phyloP scores from a whole-genome alignment of 2,797 vertebrate genomes.

The Argya squamiceps region DNA sequence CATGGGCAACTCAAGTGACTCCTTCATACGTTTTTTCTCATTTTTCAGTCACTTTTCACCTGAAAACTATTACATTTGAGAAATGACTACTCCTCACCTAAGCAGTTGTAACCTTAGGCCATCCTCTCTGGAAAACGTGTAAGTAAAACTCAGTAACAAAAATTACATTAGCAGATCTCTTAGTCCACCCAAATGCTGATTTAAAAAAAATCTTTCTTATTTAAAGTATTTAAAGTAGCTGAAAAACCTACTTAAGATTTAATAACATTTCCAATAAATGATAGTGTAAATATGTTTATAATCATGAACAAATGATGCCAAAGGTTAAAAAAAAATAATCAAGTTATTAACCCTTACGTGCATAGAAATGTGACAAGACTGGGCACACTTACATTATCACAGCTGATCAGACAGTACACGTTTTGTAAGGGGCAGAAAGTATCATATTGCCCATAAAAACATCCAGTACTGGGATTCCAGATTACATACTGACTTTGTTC shows the following conservation, averaged over 20 bases:
- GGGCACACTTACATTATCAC: conserved; percentile 88
- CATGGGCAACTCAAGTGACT: neutral
- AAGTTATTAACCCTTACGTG: rapidly evolving
- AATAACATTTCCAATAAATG: neutral
- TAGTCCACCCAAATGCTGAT: neutral
- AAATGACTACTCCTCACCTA: neutral
- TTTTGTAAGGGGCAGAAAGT: conserved; percentile 94
- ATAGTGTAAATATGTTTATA: neutral
- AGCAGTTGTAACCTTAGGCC: neutral
- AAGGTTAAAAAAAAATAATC: neutral
- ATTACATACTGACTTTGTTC: conserved; percentile 90
- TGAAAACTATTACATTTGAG: neutral
- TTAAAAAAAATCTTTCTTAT: neutral
- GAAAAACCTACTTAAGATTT: neutral
- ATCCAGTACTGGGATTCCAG: conserved; percentile 93
- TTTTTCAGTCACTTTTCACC: neutral
- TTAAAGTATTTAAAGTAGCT: neutral
- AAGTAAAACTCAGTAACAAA: neutral
- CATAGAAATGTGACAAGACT: neutral
- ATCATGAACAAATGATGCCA: neutral
- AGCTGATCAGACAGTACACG: conserved; percentile 87
- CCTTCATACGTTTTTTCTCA: neutral
- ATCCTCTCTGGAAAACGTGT: neutral
- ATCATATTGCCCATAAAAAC: conserved; percentile 91
- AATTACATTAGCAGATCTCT: neutral